Conservation (phyloP, 2,888 invertebrate species). For the Microdon myrmicae region DNA sequence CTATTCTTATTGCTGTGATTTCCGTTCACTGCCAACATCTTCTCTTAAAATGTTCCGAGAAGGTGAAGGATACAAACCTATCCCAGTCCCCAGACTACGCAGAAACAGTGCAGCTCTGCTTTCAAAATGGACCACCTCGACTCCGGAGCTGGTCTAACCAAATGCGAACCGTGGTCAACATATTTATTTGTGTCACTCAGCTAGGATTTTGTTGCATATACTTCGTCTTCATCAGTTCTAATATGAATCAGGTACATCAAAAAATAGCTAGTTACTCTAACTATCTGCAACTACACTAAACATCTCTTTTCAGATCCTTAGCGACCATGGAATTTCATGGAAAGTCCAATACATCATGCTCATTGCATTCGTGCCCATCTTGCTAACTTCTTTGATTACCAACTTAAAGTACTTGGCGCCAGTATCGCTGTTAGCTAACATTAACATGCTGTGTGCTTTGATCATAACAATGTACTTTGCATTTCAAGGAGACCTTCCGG, state of each 20-base stretch:
- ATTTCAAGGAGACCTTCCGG: slow-evolving; percentile 77
- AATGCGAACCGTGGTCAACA: slow-evolving; percentile 80
- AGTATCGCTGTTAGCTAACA: slow-evolving; percentile 80
- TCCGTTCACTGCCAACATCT: slow-evolving; percentile 94
- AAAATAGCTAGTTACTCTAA: neutral
- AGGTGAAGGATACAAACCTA: slow-evolving; percentile 72
- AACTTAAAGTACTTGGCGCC: slow-evolving; percentile 81
- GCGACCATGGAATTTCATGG: slow-evolving; percentile 72
- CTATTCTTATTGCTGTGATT: slow-evolving; percentile 82
- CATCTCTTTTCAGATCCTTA: slow-evolving; percentile 71
- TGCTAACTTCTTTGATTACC: slow-evolving; percentile 79
- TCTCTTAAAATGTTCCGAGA: slow-evolving; percentile 80
- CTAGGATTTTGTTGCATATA: slow-evolving; percentile 98
- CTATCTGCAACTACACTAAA: slow-evolving; percentile 1
- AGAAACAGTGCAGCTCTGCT: slow-evolving; percentile 83
- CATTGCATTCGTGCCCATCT: slow-evolving; percentile 77
- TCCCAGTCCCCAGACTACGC: slow-evolving; percentile 78
- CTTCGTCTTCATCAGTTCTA: slow-evolving; percentile 92
- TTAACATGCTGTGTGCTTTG: slow-evolving; percentile 77
- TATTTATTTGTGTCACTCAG: slow-evolving; percentile 94
- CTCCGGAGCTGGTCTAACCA: slow-evolving; percentile 72
- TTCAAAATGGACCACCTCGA: slow-evolving; percentile 77
- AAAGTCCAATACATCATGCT: slow-evolving; percentile 80
- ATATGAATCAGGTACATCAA: slow-evolving; percentile 77
- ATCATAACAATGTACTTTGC: slow-evolving; percentile 82